Evolutionary conservation across 2,797 vertebrate species (phyloP), one percentile per base, ranked within the genome.

Genomic region (Valencia hispanica): DNA sequence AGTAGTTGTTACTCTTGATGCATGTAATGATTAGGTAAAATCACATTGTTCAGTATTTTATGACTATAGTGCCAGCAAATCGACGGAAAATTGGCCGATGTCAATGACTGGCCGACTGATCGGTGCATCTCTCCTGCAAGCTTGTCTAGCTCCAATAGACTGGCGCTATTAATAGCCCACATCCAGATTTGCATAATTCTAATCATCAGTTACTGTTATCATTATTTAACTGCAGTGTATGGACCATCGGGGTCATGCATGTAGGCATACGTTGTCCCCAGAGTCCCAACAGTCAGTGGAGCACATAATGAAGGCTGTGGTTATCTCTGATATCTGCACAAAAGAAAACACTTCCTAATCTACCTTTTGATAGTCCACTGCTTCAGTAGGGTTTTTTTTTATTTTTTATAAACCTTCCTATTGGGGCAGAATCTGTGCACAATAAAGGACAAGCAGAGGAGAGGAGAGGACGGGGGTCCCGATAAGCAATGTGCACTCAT

Each of bases 401-500:
- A 10, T 20, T 20, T 20, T 20, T 20, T 79, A 87, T 85, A 85
- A 89, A 83, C 82, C 80, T 17, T 76, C 80, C 84, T 79, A 84
- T 81, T 88, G 83, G 77, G 27, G 78, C 65, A 65, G 85, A 84
- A 88, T 89, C 89, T 87, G 80, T 80, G 88, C 79, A 85, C 85
- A 77, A 83, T 68, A 77, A 78, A 48, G 34, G 22, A 27, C 11
- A 27, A 71, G 30, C 20, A 22, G 32, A 55, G 74, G 32, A 36
- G 78, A 72, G 79, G 83, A 77, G 90, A 20, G 32, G 59, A 36
- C 18, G 32, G 32, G 86, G 86, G 86, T 86, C 89, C 87, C 94
- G 95, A 96, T 96, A 96, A 97, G 96, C 96, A 96, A 96, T 96
- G 96, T 95, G 96, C 96, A 96, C 95, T 96, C 95, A 96, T 96